phyloP scores from a whole-genome alignment of 2,888 invertebrate species.

The Metacarcinus magister region DNA sequence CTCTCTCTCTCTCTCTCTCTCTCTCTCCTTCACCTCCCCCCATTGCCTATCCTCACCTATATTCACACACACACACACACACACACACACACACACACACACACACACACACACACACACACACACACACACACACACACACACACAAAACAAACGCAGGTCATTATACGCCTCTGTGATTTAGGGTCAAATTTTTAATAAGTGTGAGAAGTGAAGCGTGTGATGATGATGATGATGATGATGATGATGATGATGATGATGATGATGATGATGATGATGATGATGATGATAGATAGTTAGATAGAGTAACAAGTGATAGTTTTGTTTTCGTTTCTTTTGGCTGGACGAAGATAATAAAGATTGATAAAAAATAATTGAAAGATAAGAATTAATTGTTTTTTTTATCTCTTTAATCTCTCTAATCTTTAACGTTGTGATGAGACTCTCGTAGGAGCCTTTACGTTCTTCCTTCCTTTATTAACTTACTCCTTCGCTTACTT shows the following conservation, averaged over 20 bases:
- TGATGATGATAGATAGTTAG: not conserved
- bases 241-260: not conserved
- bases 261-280: no score
- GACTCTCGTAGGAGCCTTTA: not conserved
- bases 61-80: slow-evolving; percentile 19
- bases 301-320: no score
- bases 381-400: not conserved
- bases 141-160: not conserved
- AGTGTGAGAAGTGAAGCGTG: not conserved
- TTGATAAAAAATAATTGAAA: no score
- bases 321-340: not conserved
- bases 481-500: not conserved
- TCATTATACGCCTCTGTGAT: not conserved
- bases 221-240: not conserved
- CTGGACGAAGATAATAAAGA: no score
- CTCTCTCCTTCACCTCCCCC: not conserved
- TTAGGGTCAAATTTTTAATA: not conserved
- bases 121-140: slow-evolving; percentile 2
- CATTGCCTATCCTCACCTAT: not conserved
- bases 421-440: not conserved
- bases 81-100: slow-evolving; percentile 54
- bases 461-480: not conserved
- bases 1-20: slow-evolving; percentile 26
- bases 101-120: slow-evolving; percentile 55
- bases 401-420: not conserved